These are phyloP conservation scores for Drosophila dives DNA, from an alignment of 2,888 invertebrate species.

Conservation along the genomic window DNA sequence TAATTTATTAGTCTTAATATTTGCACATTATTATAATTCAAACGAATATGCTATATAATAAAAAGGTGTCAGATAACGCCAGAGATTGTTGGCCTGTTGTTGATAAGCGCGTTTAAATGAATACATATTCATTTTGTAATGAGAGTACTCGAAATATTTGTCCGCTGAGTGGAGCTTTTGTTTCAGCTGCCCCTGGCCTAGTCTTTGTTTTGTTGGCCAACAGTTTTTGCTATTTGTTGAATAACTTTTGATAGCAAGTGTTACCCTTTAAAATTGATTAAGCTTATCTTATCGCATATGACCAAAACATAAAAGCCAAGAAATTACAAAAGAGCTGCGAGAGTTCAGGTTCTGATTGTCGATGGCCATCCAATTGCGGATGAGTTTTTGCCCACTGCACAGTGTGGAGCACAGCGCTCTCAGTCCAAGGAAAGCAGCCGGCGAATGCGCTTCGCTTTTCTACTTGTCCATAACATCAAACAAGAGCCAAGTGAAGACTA, in stretches of 20 bases:
- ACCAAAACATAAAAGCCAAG: constrained; percentile 23
- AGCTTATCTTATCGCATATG: constrained; percentile 65
- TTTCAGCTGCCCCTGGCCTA: constrained; percentile 36
- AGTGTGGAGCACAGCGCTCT: constrained; percentile 15
- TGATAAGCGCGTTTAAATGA: constrained; percentile 37
- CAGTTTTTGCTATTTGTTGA: constrained; percentile 15
- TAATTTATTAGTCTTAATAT: constrained; percentile 19
- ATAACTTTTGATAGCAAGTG: constrained; percentile 59
- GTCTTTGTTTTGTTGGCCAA: constrained; percentile 11
- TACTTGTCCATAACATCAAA: constrained; percentile 2
- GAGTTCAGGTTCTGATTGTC: constrained; percentile 26
- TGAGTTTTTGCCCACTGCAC: constrained; percentile 32
- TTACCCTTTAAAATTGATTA: constrained; percentile 72
- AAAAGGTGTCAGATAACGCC: constrained; percentile 34
- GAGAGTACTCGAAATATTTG: constrained; percentile 23
- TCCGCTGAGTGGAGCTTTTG: constrained; percentile 5
- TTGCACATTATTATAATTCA: constrained; percentile 21
- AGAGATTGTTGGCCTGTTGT: constrained; percentile 32
- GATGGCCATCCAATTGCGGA: constrained; percentile 61
- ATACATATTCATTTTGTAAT: constrained; percentile 31
- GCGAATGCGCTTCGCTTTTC: constrained; percentile 51
- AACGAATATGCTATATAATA: constrained; percentile 16
- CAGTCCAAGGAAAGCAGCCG: constrained; percentile 67
- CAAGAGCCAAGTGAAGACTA: constrained; percentile 6
- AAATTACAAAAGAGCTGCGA: constrained; percentile 20